Percentiles rank a stretch among this genome's conserved stretches.
Conservation (phyloP, 1,140 invertebrate species). For the Leptinotarsa defecta region DNA sequence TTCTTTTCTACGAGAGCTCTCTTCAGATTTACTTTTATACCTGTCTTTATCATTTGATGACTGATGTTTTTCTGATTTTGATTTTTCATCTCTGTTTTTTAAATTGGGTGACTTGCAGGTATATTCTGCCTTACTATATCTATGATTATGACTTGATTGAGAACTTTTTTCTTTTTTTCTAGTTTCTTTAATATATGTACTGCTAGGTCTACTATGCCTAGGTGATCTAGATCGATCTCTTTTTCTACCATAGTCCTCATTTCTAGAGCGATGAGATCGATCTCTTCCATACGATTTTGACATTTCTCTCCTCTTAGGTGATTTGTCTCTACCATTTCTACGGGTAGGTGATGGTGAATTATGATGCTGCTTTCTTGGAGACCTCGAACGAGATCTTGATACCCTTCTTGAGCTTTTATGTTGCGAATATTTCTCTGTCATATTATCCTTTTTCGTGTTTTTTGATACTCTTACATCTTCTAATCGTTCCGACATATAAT, state of each 20-base stretch:
- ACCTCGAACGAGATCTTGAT: neutral
- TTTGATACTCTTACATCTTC: too few species aligned
- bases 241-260: slow-evolving; percentile 19
- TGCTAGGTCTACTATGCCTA: neutral
- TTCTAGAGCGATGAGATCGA: slow-evolving; percentile 1
- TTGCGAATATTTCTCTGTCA: neutral
- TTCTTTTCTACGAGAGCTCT: neutral
- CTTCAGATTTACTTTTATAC: slow-evolving; percentile 13
- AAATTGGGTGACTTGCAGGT: too few species aligned
- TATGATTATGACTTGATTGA: slow-evolving; percentile 3
- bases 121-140: neutral
- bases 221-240: slow-evolving; percentile 22
- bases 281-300: neutral
- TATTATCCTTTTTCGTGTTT: too few species aligned
- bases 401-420: neutral
- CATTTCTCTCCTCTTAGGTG: neutral
- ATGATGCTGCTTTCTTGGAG: neutral
- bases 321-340: neutral
- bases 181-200: neutral
- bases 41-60: slow-evolving; percentile 9
- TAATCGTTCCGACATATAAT: too few species aligned
- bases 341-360: neutral
- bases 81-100: too few species aligned
- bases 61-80: too few species aligned
- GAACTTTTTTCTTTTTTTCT: neutral